Evolutionary conservation across 2,888 invertebrate species (phyloP), one percentile per base, ranked within the genome.

Genomic region (Caenorhabditis sp.): DNA sequence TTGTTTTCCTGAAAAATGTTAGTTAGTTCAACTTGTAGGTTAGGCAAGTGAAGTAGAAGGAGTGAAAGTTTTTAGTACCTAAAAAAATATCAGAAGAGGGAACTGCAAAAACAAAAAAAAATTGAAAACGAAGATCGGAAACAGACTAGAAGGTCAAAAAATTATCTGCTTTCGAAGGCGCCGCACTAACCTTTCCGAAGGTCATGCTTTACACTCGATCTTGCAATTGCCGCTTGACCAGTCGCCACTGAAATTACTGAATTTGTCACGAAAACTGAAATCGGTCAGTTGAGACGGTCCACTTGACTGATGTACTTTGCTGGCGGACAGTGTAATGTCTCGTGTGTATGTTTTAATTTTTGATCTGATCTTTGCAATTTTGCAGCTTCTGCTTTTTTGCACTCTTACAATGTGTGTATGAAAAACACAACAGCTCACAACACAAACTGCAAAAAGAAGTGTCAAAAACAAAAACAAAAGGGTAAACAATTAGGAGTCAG

Each of bases 141-240:
- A 40, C 35, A 26, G 55, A 56, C 35, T 32, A 56, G 44, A 65
- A 65, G 64, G 65, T 74, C 67, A 61, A 67, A 67, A 76, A 76
- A 61, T 68, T 40, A 40, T n/a, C 60, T 13, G 35, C 50, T 32
- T 65, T 74, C 51, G 26, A 67, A 67, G 37, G 28, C 50, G 35
- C 26, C 51, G n/a, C 20, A 22, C 55, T 56, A 26, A 60, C 47
- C 51, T 67, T 50, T 20, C 9, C 51, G 53, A 76, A 76, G 76
- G 76, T 76, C 76, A 62, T 40, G 76, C 61, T 53, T 76, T 76
- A 76, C 76, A 76, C 76, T 44, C 15, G 13, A 40, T 15, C 37
- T n/a, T n/a, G n/a, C n/a, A n/a, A n/a, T n/a, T 47, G 1, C 50
- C 22, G 26, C 51, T 20, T 40, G 56, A 55, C 50, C 44, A 55